Evolutionary conservation across 2,888 invertebrate species (phyloP), one percentile per base, ranked within the genome.

Genomic region (Microdon myrmicae): DNA sequence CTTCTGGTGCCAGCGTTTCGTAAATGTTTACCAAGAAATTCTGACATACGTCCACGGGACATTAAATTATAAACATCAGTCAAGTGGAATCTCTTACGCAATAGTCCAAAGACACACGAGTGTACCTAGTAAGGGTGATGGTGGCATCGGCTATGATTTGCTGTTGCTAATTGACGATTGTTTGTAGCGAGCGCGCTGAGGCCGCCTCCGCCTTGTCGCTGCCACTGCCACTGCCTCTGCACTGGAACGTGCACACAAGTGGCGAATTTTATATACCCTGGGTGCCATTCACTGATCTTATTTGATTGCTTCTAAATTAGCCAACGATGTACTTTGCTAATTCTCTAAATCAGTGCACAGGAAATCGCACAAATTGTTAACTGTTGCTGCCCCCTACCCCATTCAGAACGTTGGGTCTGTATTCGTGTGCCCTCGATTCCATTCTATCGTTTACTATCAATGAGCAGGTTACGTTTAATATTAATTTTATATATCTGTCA

Each of bases 151-250:
- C 32, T 58, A 53, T 32, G 35, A 58, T 53, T 45, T 41, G 45
- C 45, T 51, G n/a, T n/a, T n/a, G 25, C 51, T 58, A 64, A 64
- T 64, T 64, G 64, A 51, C 38, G 20, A 61, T 44, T 58, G 48
- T 51, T 55, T 54, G 31, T 43, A 31, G 29, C 31, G 43, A 55
- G 54, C 44, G 48, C 31, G 9, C 43, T 22, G 44, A 29, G 23
- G 44, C 19, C 29, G 20, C 7, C 41, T 13, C 20, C 39, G 26
- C 31, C 31, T n/a, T n/a, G 44, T 20, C 29, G 20, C 7, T 29
- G 20, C 20, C 39, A 22, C 31, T 25, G 39, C 45, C 44, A 25
- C 28, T 39, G 20, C 20, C 32, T 23, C 26, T 35, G 31, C n/a
- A n/a, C 19, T 39, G 38, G 14, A 34, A 29, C 17, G 14, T 44